Evolutionary conservation across 2,888 invertebrate species (phyloP).

Genomic region (Eutolmus rufibarbis): DNA sequence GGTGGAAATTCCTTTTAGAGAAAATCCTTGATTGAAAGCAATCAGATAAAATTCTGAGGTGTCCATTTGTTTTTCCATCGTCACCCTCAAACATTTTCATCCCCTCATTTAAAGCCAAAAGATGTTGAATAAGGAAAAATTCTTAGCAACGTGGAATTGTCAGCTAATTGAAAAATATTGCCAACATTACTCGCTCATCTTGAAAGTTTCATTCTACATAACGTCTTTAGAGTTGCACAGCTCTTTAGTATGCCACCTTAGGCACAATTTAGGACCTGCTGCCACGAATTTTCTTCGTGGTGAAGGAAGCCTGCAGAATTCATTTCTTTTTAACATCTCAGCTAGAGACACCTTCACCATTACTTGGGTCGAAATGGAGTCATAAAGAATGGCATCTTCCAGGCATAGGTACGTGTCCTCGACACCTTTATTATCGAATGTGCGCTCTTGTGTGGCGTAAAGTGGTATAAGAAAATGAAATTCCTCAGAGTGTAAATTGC

Average conservation of each 20-base stretch:
- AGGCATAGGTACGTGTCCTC: neutral
- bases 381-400: conserved; percentile 15
- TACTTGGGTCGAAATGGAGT: conserved; percentile 2
- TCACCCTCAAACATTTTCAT: neutral
- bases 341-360: neutral
- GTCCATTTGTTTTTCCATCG: neutral
- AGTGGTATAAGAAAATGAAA: conserved; percentile 18
- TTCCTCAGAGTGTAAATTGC: conserved; percentile 25
- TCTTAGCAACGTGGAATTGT: neutral
- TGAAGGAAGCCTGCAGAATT: neutral
- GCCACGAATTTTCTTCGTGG: neutral
- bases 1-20: neutral
- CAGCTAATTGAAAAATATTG: neutral
- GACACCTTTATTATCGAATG: neutral
- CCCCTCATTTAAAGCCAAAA: neutral
- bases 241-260: neutral
- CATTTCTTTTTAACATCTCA: neutral
- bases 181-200: neutral
- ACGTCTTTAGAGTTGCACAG: neutral
- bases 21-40: neutral
- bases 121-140: neutral
- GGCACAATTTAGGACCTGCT: neutral
- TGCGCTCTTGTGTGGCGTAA: neutral
- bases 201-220: neutral
- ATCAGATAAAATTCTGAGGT: neutral